Percentiles rank a stretch among this genome's conserved stretches.
These are phyloP conservation scores for Fistularia tabacaria DNA, from an alignment of 2,797 vertebrate species.

Conservation along the genomic window DNA sequence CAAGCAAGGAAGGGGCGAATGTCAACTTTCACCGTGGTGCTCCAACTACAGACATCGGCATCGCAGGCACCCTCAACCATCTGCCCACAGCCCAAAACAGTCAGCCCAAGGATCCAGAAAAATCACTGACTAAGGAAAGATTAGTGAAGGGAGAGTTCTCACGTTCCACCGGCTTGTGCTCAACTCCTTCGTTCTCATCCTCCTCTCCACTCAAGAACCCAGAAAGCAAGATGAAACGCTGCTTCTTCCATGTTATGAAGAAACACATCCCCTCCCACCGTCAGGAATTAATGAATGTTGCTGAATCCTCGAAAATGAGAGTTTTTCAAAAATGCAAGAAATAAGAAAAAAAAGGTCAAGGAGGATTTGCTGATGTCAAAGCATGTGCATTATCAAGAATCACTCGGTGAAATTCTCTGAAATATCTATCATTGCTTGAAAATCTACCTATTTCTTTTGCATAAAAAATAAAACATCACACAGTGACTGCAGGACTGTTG, in stretches of 20 bases:
- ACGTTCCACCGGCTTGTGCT: constrained; percentile 3
- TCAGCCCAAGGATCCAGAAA: constrained; percentile 20
- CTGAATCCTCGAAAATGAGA: constrained; percentile 5
- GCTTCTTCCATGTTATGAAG: constrained; percentile 57
- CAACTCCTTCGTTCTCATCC: constrained; percentile 3
- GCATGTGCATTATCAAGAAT: background rate
- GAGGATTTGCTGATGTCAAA: background rate
- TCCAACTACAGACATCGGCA: constrained; percentile 17
- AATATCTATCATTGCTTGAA: constrained; percentile 2
- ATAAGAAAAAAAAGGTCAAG: background rate
- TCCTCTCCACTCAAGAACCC: constrained; percentile 13
- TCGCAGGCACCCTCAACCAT: constrained; percentile 7
- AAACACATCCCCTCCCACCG: constrained; percentile 57
- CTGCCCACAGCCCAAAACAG: constrained; percentile 19
- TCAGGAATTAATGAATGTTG: constrained; percentile 1
- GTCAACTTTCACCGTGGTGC: constrained; percentile 7
- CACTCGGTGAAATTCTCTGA: constrained; percentile 1
- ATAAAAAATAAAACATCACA: constrained; percentile 25
- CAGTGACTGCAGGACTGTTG: background rate
- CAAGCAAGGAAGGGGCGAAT: constrained; percentile 21
- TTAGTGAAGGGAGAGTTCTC: constrained; percentile 1
- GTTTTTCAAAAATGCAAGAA: background rate
- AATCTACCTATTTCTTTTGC: background rate
- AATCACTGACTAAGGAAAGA: constrained; percentile 10
- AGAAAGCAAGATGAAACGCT: constrained; percentile 47